Conservation (phyloP, 2,113 vertebrate genomes). For the Pipa parva region DNA sequence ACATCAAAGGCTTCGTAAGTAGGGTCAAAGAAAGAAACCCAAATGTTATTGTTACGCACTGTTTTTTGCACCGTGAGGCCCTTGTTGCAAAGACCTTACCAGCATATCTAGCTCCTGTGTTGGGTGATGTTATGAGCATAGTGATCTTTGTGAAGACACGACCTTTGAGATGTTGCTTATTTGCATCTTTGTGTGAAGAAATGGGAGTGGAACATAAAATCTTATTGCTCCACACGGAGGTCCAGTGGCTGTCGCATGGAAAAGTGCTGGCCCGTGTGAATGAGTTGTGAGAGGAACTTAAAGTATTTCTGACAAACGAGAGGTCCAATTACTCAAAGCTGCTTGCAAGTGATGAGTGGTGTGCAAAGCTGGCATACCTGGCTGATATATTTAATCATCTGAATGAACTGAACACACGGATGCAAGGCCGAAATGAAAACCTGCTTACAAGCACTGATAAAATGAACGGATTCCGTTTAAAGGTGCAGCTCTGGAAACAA, state of each 20-base stretch:
- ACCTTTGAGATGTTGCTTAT: neutral
- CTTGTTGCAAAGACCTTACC: conserved; percentile 4
- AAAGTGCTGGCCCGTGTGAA: neutral
- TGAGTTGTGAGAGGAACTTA: neutral
- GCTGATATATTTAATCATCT: conserved; percentile 23
- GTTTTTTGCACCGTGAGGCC: conserved; percentile 9
- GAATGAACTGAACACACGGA: conserved; percentile 13
- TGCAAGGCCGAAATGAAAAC: conserved; percentile 12
- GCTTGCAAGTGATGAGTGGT: conserved; percentile 12
- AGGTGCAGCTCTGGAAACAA: conserved; percentile 10
- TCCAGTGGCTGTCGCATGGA: neutral
- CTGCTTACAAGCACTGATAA: conserved; percentile 13
- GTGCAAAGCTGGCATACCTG: conserved; percentile 25
- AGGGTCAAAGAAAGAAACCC: neutral
- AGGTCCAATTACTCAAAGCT: neutral
- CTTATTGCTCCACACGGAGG: neutral
- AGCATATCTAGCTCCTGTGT: conserved; percentile 2
- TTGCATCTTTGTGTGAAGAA: neutral
- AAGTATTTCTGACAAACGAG: conserved; percentile 10
- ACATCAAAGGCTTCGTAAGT: neutral
- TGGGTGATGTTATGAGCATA: conserved; percentile 12
- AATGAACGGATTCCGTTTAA: conserved; percentile 16
- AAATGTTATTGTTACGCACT: conserved; percentile 11
- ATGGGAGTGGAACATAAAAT: neutral
- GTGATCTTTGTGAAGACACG: conserved; percentile 15